Evolutionary conservation across 2,888 invertebrate genomes (phyloP).

Genomic region (Gortyna flavago): DNA sequence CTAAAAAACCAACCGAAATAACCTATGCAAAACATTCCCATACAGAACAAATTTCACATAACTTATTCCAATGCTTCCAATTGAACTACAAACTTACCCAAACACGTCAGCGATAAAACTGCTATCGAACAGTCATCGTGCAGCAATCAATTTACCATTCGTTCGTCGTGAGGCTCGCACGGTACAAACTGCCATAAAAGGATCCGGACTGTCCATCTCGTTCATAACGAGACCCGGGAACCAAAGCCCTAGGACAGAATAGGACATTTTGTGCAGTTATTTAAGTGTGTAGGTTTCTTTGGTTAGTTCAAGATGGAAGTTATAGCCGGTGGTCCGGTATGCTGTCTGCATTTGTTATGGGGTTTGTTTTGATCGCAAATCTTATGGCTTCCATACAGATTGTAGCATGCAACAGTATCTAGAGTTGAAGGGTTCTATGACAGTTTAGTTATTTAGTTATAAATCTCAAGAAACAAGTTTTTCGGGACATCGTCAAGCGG

Average conservation of each 20-base stretch:
- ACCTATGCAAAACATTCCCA: not conserved
- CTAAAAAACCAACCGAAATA: no score
- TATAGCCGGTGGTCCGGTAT: conserved; percentile 37
- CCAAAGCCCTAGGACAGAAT: conserved; percentile 48
- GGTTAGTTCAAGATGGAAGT: conserved; percentile 22
- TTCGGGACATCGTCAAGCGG: not conserved
- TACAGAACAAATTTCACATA: conserved; percentile 9
- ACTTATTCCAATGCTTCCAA: conserved; percentile 19
- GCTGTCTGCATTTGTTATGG: conserved; percentile 20
- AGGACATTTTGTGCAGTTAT: conserved; percentile 56
- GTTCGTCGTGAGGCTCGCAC: conserved; percentile 44
- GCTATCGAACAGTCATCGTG: conserved; percentile 38
- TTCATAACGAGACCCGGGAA: conserved; percentile 43
- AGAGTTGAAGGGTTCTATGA: not conserved
- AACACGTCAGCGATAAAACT: conserved; percentile 21
- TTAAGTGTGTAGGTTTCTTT: conserved; percentile 60
- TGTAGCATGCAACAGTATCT: not conserved
- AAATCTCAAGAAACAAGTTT: not conserved
- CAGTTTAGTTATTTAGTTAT: not conserved
- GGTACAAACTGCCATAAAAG: conserved; percentile 51
- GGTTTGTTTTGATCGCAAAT: not conserved
- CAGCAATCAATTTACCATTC: conserved; percentile 57
- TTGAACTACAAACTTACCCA: conserved; percentile 24
- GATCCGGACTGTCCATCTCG: conserved; percentile 51
- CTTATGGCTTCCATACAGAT: not conserved